Conservation (phyloP, 2,888 invertebrate genomes). For the Pammene fasciana region DNA sequence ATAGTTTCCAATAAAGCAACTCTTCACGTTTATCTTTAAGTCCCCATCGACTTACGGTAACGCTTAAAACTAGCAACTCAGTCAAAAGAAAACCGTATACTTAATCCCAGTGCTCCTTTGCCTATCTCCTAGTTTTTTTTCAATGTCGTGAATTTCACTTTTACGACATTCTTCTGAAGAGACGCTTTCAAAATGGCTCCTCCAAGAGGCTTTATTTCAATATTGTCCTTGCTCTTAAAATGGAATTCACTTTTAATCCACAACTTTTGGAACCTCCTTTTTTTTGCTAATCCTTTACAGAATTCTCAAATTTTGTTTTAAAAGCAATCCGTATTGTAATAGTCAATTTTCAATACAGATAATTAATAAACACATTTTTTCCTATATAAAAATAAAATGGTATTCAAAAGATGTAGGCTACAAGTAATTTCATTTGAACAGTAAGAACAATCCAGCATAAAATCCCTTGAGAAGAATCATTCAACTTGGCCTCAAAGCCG, state of each 20-base stretch:
- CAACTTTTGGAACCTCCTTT: not conserved
- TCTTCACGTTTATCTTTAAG: not conserved
- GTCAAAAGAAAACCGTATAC: conserved; percentile 58
- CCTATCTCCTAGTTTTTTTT: conserved; percentile 43
- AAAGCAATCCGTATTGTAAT: not conserved
- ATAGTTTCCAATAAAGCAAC: not conserved
- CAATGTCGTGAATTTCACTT: not conserved
- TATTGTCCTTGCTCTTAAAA: not conserved
- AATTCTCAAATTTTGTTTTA: not conserved
- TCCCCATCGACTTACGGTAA: conserved; percentile 20
- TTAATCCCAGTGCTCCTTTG: conserved; percentile 61
- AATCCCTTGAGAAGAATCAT: not conserved
- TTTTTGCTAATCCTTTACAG: no score
- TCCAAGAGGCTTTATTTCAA: not conserved
- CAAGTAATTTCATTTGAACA: not conserved
- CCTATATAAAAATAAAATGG: not conserved
- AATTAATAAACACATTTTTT: no score
- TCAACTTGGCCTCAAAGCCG: not conserved
- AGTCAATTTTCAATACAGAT: not conserved
- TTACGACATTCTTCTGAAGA: not conserved
- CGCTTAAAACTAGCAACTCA: conserved; percentile 34
- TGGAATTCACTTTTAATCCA: not conserved
- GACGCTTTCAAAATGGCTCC: not conserved
- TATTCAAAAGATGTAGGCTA: not conserved
- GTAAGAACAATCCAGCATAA: not conserved